phyloP scores from a whole-genome alignment of 2,888 invertebrate species.

The Cryptocephalus primarius region DNA sequence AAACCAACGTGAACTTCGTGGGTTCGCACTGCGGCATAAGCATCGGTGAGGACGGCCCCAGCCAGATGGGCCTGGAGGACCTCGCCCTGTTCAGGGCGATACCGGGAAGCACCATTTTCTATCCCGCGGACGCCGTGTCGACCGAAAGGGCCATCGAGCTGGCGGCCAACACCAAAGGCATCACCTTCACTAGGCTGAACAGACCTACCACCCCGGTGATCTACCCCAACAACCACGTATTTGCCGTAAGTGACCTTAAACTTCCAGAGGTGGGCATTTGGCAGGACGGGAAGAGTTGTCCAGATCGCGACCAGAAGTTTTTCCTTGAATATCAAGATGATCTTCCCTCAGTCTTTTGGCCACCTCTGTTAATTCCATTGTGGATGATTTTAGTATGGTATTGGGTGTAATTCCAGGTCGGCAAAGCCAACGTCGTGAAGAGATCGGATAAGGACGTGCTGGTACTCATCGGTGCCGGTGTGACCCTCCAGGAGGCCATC shows the following conservation, averaged over 20 bases:
- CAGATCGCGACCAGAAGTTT: background rate
- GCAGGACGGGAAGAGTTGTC: no score
- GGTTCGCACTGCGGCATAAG: slow-evolving; percentile 97
- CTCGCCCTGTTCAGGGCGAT: slow-evolving; percentile 88
- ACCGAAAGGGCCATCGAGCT: slow-evolving; percentile 91
- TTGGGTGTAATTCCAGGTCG: slow-evolving; percentile 40
- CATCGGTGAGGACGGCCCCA: slow-evolving; percentile 98
- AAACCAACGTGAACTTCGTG: slow-evolving; percentile 91
- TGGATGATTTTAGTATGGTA: background rate
- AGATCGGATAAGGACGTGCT: slow-evolving; percentile 67
- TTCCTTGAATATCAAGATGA: slow-evolving; percentile 1
- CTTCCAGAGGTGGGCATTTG: no score
- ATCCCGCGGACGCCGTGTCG: slow-evolving; percentile 87
- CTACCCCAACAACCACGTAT: slow-evolving; percentile 73
- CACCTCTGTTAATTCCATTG: no score
- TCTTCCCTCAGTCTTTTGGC: no score
- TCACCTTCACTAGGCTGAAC: slow-evolving; percentile 89
- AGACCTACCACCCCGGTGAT: slow-evolving; percentile 81
- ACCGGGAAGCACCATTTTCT: slow-evolving; percentile 71
- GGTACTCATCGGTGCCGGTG: slow-evolving; percentile 83
- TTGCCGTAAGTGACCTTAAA: slow-evolving; percentile 46
- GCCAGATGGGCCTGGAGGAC: slow-evolving; percentile 99
- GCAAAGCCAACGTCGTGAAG: slow-evolving; percentile 69
- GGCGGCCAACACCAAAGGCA: slow-evolving; percentile 88
- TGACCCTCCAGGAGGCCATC: slow-evolving; percentile 86